These are phyloP conservation scores for Drosophila auraria DNA, from an alignment of 1,140 invertebrate genomes.

Conservation along the genomic window DNA sequence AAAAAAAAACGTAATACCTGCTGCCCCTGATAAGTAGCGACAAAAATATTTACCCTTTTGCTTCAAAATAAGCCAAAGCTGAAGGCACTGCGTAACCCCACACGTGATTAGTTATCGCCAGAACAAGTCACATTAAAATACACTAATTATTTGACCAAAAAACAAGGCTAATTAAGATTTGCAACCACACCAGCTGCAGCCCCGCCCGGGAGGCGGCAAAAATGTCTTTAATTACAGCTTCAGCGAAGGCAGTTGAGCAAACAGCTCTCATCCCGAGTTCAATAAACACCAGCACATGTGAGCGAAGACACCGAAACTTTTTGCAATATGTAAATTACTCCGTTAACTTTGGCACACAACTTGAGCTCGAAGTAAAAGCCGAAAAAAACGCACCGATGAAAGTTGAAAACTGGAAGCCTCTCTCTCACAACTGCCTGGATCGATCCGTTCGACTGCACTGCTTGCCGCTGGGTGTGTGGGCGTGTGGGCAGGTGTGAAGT, in stretches of 20 bases:
- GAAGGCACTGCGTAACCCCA: no score
- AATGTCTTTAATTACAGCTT: slow-evolving; percentile 61
- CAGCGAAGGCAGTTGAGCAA: slow-evolving; percentile 59
- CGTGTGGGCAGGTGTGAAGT: slow-evolving; percentile 65
- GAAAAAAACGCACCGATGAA: slow-evolving; percentile 31
- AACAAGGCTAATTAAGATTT: slow-evolving; percentile 6
- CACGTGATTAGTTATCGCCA: not conserved
- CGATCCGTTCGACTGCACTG: slow-evolving; percentile 40
- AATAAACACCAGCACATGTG: slow-evolving; percentile 39
- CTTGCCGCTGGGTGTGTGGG: slow-evolving; percentile 19
- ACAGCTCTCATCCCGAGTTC: slow-evolving; percentile 36
- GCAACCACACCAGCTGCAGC: slow-evolving; percentile 13
- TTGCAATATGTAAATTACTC: slow-evolving; percentile 19
- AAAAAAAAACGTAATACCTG: not conserved
- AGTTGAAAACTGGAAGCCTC: slow-evolving; percentile 34
- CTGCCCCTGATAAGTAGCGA: slow-evolving; percentile 41
- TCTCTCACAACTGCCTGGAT: slow-evolving; percentile 10
- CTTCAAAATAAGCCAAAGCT: not conserved
- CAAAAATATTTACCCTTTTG: slow-evolving; percentile 15
- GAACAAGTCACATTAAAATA: slow-evolving; percentile 1
- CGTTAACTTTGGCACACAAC: slow-evolving; percentile 32
- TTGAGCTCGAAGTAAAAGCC: not conserved
- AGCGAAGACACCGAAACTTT: slow-evolving; percentile 16
- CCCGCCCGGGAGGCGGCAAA: slow-evolving; percentile 14
- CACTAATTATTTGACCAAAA: not conserved